Evolutionary conservation across 2,113 vertebrate genomes (phyloP), one percentile per base, ranked within the genome.

Genomic region (Dipodomys stephensi): DNA sequence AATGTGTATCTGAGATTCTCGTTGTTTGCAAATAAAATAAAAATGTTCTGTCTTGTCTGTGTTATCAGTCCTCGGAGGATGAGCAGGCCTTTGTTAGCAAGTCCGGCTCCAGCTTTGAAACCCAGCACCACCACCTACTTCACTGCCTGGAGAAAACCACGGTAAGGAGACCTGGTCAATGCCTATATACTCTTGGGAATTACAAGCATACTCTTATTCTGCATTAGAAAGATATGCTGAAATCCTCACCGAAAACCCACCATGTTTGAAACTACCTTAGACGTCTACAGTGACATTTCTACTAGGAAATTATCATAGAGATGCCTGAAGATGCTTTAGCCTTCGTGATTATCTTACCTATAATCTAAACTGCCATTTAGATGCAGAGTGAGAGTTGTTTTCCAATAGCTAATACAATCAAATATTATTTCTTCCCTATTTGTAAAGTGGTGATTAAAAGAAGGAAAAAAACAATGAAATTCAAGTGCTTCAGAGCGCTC

Each of bases 61-160:
- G 93, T 97, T 97, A 91, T 96, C 98, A 99, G 99, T 98, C 98
- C 18, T 99, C 98, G 0, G 99, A 99, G 94, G 99, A 99, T 16
- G 99, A 99, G 88, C 98, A 99, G 87, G 98, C 98, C 27, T 98
- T 99, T 98, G 98, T 99, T 96, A 98, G 98, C 95, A 99, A 99
- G 97, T 96, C 98, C 69, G 98, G 98, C 97, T 99, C 98, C 69
- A 98, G 97, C 96, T 99, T 99, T 79, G 99, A 99, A 96, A 98
- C 98, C 13, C 99, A 99, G 65, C 99, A 99, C 89, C 98, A 99
- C 96, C 99, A 99, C 98, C 99, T 99, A 83, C 98, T 99, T 95
- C 99, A 99, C 98, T 99, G 99, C 97, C 98, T 99, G 97, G 99
- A 99, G 98, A 99, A 99, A 97, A 99, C 99, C 81, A 99, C 99